Evolutionary conservation across 2,113 vertebrate genomes (phyloP).

Genomic region (Siphamia tubifer): DNA sequence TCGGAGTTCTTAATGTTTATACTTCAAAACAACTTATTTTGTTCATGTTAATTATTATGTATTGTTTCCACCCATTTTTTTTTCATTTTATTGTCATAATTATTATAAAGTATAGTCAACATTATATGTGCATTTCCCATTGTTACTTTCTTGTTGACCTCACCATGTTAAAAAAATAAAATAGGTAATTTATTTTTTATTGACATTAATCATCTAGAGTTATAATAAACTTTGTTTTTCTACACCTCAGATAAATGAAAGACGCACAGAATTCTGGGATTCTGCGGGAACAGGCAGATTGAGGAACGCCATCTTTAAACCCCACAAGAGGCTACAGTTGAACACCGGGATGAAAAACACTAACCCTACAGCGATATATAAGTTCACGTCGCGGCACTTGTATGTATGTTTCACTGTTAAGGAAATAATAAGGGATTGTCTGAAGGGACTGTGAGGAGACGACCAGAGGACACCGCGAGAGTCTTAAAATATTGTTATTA

Average conservation of each 20-base stretch:
- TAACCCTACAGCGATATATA: slow-evolving; percentile 36
- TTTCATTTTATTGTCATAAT: too few relatives aligned
- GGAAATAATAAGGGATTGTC: slow-evolving; percentile 3
- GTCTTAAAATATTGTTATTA: slow-evolving; percentile 43
- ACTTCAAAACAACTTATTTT: too few relatives aligned
- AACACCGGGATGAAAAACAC: slow-evolving; percentile 69
- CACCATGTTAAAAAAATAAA: too few relatives aligned
- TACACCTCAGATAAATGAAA: background rate
- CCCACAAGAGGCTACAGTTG: slow-evolving; percentile 74
- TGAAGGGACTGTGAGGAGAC: slow-evolving; percentile 23
- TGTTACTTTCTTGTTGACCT: too few relatives aligned
- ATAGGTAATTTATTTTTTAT: too few relatives aligned
- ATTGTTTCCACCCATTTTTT: too few relatives aligned
- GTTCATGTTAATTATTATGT: too few relatives aligned
- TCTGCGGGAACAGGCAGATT: slow-evolving; percentile 71
- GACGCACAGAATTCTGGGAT: slow-evolving; percentile 75
- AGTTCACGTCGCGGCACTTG: slow-evolving; percentile 33
- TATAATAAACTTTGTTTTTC: slow-evolving; percentile 20
- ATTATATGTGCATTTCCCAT: too few relatives aligned
- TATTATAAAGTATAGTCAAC: too few relatives aligned
- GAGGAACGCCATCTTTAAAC: slow-evolving; percentile 85
- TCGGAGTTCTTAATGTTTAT: too few relatives aligned
- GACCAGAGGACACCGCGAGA: slow-evolving; percentile 3
- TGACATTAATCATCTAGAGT: background rate
- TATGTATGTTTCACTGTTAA: background rate